Evolutionary conservation across 64 coral and sea anemone genomes (phyloP).

Genomic region (Porites australiensis): DNA sequence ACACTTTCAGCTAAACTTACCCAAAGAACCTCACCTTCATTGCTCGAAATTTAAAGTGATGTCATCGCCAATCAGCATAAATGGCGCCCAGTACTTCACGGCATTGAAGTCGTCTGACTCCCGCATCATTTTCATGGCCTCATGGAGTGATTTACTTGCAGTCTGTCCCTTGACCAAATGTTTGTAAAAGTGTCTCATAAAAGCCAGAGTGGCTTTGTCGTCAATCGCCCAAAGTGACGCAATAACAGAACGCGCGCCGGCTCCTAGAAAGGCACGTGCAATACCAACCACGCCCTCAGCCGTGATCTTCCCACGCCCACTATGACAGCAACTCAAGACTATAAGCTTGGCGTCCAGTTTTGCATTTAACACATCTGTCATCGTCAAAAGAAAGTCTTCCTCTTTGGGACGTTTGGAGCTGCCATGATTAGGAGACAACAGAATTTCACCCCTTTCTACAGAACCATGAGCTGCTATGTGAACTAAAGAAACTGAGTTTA

Average conservation of each 20-base stretch:
- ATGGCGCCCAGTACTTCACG: no score
- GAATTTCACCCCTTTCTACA: conserved; percentile 7
- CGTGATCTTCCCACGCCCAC: conserved; percentile 17
- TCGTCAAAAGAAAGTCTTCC: conserved; percentile 36
- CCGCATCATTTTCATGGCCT: no score
- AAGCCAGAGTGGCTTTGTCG: conserved; percentile 3
- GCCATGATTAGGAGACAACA: neutral
- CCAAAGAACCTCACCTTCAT: no score
- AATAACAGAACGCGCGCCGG: conserved; percentile 43
- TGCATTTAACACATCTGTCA: neutral
- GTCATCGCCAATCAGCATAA: neutral
- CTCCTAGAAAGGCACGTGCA: neutral
- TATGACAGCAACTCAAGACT: conserved; percentile 38
- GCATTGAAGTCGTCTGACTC: no score
- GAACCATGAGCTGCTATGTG: conserved; percentile 30
- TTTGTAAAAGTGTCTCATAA: conserved; percentile 29
- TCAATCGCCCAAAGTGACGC: conserved; percentile 33
- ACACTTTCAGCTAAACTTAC: no score
- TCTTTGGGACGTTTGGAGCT: neutral
- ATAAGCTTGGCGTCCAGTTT: conserved; percentile 10
- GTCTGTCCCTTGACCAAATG: neutral
- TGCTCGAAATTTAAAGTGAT: no score
- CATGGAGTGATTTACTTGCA: no score
- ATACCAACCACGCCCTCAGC: conserved; percentile 37
- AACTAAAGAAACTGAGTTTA: conserved; percentile 26